Evolutionary conservation across 2,888 invertebrate genomes (phyloP).

Genomic region (Dromius quadrimaculatus): DNA sequence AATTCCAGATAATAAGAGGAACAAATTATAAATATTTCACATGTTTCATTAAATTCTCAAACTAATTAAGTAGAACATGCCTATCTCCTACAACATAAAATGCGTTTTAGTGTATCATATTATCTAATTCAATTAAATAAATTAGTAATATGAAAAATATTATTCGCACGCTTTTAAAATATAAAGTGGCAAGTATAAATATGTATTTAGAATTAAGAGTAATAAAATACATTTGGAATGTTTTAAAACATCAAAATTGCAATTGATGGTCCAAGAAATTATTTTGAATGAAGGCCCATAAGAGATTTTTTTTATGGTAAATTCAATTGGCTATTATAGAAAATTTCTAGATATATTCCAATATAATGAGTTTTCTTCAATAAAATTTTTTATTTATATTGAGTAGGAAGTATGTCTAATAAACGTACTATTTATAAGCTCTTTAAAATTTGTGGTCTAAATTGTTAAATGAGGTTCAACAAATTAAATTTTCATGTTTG

Average conservation of each 20-base stretch:
- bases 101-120: slow-evolving; percentile 36
- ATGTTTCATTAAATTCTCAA: slow-evolving; percentile 10
- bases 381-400: slow-evolving; percentile 5
- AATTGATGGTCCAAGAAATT: no score
- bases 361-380: slow-evolving; percentile 8
- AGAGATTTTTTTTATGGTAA: neutral
- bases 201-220: slow-evolving; percentile 17
- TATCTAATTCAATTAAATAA: slow-evolving; percentile 46
- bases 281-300: slow-evolving; percentile 12
- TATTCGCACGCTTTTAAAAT: slow-evolving; percentile 1
- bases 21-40: slow-evolving; percentile 14
- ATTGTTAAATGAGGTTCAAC: no score
- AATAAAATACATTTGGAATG: slow-evolving; percentile 38
- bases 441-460: no score
- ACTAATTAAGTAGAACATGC: slow-evolving; percentile 40
- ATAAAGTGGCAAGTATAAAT: slow-evolving; percentile 20
- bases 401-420: slow-evolving; percentile 3
- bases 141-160: slow-evolving; percentile 44
- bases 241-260: slow-evolving; percentile 7
- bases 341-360: neutral
- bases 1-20: slow-evolving; percentile 1
- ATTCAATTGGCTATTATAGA: slow-evolving; percentile 1
- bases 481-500: no score
- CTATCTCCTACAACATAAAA: slow-evolving; percentile 25
- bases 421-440: slow-evolving; percentile 22